Base-by-base conservation (phyloP, 2,888 invertebrate genomes). In the Lamellibrachia columna region DNA sequence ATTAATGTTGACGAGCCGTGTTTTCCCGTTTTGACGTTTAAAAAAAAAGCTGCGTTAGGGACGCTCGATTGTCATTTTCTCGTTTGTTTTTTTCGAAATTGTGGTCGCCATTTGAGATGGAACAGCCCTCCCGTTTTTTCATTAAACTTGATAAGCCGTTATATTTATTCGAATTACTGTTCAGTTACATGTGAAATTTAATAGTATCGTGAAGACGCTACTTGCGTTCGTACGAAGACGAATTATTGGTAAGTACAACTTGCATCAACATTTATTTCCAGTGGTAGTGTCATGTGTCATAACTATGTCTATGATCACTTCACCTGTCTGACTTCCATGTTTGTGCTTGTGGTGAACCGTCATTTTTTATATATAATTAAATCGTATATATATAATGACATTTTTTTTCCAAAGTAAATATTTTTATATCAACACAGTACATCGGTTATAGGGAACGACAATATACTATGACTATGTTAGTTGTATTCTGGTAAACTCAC, bases 21-120 rank as follows among this genome's bases (percentile, higher is more conserved):
- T 75, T 75, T 75, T 75, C n/a, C 75, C 75, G 75, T 75, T 75
- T 75, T 75, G 75, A 75, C 75, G 75, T 75, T 75, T 3, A 75
- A 75, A 75, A 8, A 58, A 75, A 75, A 75, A 15, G 22, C 40
- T 75, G 22, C 75, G 75, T 22, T 6, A 75, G 75, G 75, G 75
- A 75, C 75, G 75, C 75, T 15, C 75, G n/a, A 22, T 75, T 75
- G 75, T 75, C 75, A 75, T 22, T 75, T 75, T 75, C 75, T 15
- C 75, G 75, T 75, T 75, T n/a, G 75, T 75, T 22, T n/a, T 75
- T 22, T 75, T 75, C 75, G 22, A 75, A 75, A 75, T 75, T 75
- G 75, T 75, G 15, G 75, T 22, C 4, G 75, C 75, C 75, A 75
- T 75, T 55, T 75, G n/a, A 75, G 75, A 4, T 75, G 75, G 75